Evolutionary conservation across 2,888 invertebrate species (phyloP).

Genomic region (Sphaerophoria taeniata): DNA sequence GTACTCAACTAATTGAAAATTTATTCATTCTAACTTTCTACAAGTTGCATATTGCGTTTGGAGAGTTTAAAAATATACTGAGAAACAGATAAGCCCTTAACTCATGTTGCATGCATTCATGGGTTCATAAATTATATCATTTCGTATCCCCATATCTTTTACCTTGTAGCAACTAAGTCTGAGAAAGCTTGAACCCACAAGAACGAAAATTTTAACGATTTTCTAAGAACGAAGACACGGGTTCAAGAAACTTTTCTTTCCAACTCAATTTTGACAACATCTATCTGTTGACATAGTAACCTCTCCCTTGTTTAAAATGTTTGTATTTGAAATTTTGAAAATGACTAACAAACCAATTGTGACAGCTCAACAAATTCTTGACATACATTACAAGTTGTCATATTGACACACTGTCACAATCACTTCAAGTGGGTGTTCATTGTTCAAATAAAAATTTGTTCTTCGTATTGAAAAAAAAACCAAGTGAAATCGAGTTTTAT

Average conservation of each 20-base stretch:
- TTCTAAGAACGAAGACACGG: too few species aligned
- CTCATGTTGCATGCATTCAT: not conserved
- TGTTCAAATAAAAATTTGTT: not conserved
- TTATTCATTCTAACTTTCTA: constrained; percentile 35
- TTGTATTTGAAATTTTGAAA: not conserved
- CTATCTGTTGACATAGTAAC: too few species aligned
- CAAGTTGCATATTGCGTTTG: not conserved
- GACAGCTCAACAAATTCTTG: constrained; percentile 29
- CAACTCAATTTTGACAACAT: too few species aligned
- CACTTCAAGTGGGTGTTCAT: constrained; percentile 26
- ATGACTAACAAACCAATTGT: not conserved
- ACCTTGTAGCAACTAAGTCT: not conserved
- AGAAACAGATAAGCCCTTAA: constrained; percentile 8
- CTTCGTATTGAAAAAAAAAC: constrained; percentile 2
- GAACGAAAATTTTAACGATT: too few species aligned
- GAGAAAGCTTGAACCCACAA: not conserved
- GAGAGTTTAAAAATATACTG: not conserved
- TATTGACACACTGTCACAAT: constrained; percentile 18
- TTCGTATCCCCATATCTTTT: not conserved
- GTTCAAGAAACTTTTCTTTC: too few species aligned
- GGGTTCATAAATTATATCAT: not conserved
- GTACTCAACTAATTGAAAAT: constrained; percentile 22
- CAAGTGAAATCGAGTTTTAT: constrained; percentile 29
- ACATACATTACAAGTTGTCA: constrained; percentile 32
- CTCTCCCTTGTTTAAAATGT: not conserved